Conservation (phyloP, 2,888 invertebrate species). For the Scaptomyza polygonia region DNA sequence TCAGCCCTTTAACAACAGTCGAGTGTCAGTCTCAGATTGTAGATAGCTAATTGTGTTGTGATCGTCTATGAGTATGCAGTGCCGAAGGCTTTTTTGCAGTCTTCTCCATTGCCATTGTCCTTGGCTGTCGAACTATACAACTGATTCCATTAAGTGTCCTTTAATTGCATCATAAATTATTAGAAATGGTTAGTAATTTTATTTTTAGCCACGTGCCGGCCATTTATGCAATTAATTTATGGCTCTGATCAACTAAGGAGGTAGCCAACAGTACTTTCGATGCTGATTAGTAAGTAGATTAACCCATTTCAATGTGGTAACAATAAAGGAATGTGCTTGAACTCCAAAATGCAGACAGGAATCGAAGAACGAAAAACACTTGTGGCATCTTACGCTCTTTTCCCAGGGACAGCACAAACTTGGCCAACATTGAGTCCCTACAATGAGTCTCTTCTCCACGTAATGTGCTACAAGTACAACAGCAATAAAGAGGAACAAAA, state of each 20-base stretch:
- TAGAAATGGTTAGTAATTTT: conserved; percentile 1
- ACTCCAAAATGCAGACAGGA: neutral
- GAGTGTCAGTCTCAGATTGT: neutral
- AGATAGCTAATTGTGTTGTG: conserved; percentile 16
- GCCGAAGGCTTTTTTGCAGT: conserved; percentile 18
- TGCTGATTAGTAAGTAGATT: neutral
- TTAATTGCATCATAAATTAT: conserved; percentile 54
- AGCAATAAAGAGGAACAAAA: neutral
- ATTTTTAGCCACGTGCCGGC: conserved; percentile 17
- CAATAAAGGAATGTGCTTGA: too few species aligned
- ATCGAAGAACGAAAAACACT: neutral
- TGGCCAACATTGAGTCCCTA: too few species aligned
- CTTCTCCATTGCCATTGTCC: conserved; percentile 10
- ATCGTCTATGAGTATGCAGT: conserved; percentile 28
- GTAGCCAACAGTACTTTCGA: neutral
- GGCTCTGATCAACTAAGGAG: neutral
- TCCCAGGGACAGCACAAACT: too few species aligned
- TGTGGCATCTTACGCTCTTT: too few species aligned
- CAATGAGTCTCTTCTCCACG: conserved; percentile 40
- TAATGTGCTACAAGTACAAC: conserved; percentile 22
- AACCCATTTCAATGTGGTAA: conserved; percentile 13
- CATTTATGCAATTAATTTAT: conserved; percentile 39
- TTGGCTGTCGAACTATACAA: neutral
- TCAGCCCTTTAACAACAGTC: neutral
- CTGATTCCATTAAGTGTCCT: conserved; percentile 42